These are phyloP conservation scores for Parauchenoglanis ngamensis DNA, from an alignment of 2,797 vertebrate genomes.

Conservation along the genomic window DNA sequence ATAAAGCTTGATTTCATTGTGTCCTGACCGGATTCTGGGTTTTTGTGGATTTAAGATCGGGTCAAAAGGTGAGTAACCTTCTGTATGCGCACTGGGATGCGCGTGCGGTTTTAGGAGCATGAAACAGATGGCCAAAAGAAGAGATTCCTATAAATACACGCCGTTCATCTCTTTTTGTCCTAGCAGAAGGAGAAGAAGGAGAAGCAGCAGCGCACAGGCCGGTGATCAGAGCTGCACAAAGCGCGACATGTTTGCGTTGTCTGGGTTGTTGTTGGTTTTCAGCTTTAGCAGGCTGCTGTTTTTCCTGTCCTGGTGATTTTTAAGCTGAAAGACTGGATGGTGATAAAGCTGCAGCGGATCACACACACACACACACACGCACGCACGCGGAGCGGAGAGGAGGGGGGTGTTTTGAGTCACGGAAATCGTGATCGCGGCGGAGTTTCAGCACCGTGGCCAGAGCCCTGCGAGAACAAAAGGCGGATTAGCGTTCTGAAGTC, in stretches of 20 bases:
- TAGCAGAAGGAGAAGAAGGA: not conserved
- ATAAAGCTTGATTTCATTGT: constrained; percentile 4
- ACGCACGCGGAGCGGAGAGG: not conserved
- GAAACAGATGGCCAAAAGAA: constrained; percentile 51
- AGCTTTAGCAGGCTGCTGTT: not conserved
- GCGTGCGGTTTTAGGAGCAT: constrained; percentile 24
- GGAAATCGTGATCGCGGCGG: constrained; percentile 47
- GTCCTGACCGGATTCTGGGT: not conserved
- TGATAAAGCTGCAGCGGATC: constrained; percentile 10
- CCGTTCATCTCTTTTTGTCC: not conserved
- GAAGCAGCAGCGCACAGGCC: not conserved
- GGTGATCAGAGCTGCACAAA: not conserved
- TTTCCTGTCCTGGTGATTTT: not conserved
- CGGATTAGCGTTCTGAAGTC: constrained; percentile 76
- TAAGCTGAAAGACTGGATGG: not conserved
- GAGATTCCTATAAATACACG: not conserved
- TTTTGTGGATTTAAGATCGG: not conserved
- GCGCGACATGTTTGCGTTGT: not conserved
- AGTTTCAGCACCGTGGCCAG: constrained; percentile 79
- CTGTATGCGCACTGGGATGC: constrained; percentile 18
- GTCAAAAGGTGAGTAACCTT: constrained; percentile 9
- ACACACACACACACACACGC: not conserved
- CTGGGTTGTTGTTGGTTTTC: not conserved
- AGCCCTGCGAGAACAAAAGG: constrained; percentile 80
- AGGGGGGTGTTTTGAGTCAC: constrained; percentile 29